phyloP scores from a whole-genome alignment of 2,113 vertebrate genomes.

The Oxyruncus cristatus region DNA sequence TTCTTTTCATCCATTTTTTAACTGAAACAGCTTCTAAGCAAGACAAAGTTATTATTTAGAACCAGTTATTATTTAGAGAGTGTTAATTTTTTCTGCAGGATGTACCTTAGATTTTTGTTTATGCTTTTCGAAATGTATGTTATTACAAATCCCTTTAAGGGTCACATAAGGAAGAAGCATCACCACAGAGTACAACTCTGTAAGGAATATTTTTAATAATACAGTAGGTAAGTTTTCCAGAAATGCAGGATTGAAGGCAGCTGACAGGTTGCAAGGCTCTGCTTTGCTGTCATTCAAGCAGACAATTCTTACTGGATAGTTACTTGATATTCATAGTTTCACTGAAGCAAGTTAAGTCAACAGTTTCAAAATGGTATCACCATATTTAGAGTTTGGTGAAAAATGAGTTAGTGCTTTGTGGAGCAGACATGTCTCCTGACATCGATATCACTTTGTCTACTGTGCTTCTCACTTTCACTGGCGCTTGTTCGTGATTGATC shows the following conservation, averaged over 20 bases:
- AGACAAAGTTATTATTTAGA: not conserved
- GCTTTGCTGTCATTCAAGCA: not conserved
- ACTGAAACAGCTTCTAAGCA: not conserved
- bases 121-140: not conserved
- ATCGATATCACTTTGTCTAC: not conserved
- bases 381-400: not conserved
- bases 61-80: not conserved
- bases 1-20: not conserved
- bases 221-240: not conserved
- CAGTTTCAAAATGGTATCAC: not conserved
- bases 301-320: not conserved
- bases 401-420: not conserved
- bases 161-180: not conserved
- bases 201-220: not conserved
- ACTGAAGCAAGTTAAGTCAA: not conserved
- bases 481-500: slow-evolving; percentile 23
- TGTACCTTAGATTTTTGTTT: not conserved
- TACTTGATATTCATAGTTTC: slow-evolving; percentile 10
- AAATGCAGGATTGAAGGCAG: not conserved
- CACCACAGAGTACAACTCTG: not conserved
- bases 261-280: not conserved
- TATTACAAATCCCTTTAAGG: not conserved
- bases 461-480: not conserved
- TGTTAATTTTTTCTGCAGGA: not conserved
- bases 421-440: not conserved